These are phyloP conservation scores for Heteromurus nitidus DNA, from an alignment of 2,888 invertebrate species.

Conservation along the genomic window DNA sequence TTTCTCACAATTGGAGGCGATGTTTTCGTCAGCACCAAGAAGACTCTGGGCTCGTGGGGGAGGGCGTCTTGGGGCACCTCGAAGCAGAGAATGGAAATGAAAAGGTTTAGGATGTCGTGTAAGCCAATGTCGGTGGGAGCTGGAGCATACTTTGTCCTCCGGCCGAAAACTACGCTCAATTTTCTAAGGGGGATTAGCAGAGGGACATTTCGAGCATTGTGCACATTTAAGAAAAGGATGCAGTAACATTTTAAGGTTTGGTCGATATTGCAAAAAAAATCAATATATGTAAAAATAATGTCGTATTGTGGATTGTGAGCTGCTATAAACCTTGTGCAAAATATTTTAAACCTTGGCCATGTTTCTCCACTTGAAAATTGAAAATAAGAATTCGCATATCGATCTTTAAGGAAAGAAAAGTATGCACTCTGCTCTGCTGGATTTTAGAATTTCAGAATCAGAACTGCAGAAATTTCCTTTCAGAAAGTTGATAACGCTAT, in stretches of 20 bases:
- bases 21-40: not conserved
- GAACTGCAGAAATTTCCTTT: too few relatives aligned
- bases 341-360: too few relatives aligned
- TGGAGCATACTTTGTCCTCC: not conserved
- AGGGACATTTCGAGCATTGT: slow-evolving; percentile 9
- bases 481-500: too few relatives aligned
- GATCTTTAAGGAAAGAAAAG: too few relatives aligned
- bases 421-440: too few relatives aligned
- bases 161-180: not conserved
- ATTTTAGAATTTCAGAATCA: too few relatives aligned
- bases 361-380: not conserved
- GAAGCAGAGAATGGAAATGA: not conserved
- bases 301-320: not conserved
- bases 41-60: not conserved
- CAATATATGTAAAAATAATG: too few relatives aligned
- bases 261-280: too few relatives aligned
- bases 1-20: not conserved
- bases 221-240: not conserved
- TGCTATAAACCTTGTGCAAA: too few relatives aligned
- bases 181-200: not conserved
- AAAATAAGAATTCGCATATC: too few relatives aligned
- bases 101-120: slow-evolving; percentile 1
- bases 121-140: not conserved
- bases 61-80: not conserved
- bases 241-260: too few relatives aligned